These are phyloP conservation scores for Drosophila kambysellisi DNA, from an alignment of 2,888 invertebrate genomes.

Conservation along the genomic window DNA sequence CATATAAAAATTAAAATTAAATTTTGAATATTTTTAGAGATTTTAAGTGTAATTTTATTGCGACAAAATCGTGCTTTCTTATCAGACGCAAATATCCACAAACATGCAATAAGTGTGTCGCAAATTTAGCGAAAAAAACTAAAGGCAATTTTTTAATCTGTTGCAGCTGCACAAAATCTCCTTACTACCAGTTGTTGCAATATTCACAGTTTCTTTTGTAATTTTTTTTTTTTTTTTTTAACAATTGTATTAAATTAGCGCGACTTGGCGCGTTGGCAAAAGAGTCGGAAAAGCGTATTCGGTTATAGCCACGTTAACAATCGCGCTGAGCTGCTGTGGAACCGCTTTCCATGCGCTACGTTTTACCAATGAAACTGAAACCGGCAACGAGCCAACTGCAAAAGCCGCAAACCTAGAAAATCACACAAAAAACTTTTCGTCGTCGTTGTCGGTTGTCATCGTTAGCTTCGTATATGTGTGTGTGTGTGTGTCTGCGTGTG, in stretches of 20 bases:
- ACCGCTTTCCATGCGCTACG: slow-evolving; percentile 70
- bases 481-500: too few species aligned
- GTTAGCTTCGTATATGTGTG: slow-evolving; percentile 12
- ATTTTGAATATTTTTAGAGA: background rate
- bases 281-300: slow-evolving; percentile 45
- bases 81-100: slow-evolving; percentile 30
- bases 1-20: background rate
- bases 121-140: slow-evolving; percentile 8
- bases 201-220: slow-evolving; percentile 9
- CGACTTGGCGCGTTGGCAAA: slow-evolving; percentile 15
- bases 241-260: slow-evolving; percentile 47
- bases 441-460: slow-evolving; percentile 36
- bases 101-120: slow-evolving; percentile 33
- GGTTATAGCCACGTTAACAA: slow-evolving; percentile 29
- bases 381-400: slow-evolving; percentile 56
- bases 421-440: slow-evolving; percentile 47
- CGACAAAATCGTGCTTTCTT: slow-evolving; percentile 25
- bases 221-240: slow-evolving; percentile 11
- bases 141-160: slow-evolving; percentile 48
- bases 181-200: slow-evolving; percentile 29
- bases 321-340: slow-evolving; percentile 46
- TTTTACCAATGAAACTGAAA: slow-evolving; percentile 75
- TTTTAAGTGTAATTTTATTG: background rate
- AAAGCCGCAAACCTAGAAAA: slow-evolving; percentile 51
- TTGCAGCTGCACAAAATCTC: slow-evolving; percentile 61